A percentile compares a stretch with the other conserved stretches of the same genome.
Conservation (phyloP, 2,888 invertebrate species). For the Lithosia quadra region DNA sequence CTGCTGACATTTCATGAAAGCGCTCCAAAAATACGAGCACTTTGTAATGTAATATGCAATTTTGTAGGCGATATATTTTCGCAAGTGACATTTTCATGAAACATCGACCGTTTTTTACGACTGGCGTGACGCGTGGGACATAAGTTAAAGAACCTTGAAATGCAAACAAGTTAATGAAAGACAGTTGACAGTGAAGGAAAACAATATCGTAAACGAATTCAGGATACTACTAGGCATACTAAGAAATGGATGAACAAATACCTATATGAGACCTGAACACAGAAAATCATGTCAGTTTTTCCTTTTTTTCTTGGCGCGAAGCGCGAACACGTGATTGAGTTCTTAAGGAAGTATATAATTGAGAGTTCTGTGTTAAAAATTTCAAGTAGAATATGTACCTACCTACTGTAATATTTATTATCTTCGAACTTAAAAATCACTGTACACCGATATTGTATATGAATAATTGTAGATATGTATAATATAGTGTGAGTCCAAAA, state of each 20-base stretch:
- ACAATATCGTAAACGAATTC: not conserved
- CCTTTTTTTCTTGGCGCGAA: not conserved
- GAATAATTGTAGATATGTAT: too few relatives aligned
- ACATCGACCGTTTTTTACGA: constrained; percentile 36
- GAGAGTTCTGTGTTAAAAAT: not conserved
- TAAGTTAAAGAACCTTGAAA: constrained; percentile 32
- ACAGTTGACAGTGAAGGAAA: constrained; percentile 25
- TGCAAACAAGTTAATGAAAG: constrained; percentile 32
- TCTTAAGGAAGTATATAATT: not conserved
- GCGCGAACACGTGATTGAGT: not conserved
- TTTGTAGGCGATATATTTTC: constrained; percentile 53
- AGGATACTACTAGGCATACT: not conserved
- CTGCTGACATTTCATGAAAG: constrained; percentile 50
- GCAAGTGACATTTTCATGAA: constrained; percentile 44
- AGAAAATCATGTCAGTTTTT: not conserved
- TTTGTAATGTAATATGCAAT: constrained; percentile 58
- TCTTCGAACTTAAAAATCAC: too few relatives aligned
- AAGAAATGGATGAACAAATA: too few relatives aligned
- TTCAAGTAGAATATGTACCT: not conserved
- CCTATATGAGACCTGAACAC: not conserved
- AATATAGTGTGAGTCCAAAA: too few relatives aligned
- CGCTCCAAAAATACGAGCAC: constrained; percentile 49
- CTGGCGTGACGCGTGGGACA: constrained; percentile 24
- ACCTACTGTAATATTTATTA: too few relatives aligned
- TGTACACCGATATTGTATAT: too few relatives aligned